These are phyloP conservation scores for Lagria hirta DNA, from an alignment of 2,888 invertebrate species.

Conservation along the genomic window DNA sequence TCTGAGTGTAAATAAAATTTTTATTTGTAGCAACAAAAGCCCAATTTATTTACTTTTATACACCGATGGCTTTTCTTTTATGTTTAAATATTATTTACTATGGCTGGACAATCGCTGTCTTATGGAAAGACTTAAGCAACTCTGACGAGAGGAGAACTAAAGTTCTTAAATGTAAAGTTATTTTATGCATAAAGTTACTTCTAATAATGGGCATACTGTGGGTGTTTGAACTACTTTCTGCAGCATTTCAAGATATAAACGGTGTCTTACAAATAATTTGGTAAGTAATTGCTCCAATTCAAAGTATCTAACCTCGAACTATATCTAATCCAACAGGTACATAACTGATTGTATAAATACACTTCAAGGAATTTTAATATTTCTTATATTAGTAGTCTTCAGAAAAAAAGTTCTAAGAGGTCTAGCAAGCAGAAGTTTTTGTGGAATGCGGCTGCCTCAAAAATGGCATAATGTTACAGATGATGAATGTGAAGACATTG, in stretches of 20 bases:
- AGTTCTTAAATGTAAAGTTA: constrained; percentile 60
- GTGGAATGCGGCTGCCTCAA: constrained; percentile 42
- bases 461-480: constrained; percentile 51
- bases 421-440: constrained; percentile 52
- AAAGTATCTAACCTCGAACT: background rate
- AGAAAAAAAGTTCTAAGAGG: constrained; percentile 58
- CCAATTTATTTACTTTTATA: constrained; percentile 68
- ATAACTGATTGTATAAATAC: constrained; percentile 62
- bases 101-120: constrained; percentile 58
- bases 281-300: constrained; percentile 35
- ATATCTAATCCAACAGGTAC: constrained; percentile 52
- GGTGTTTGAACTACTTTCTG: constrained; percentile 67
- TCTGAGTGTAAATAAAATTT: constrained; percentile 1
- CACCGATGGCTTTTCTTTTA: constrained; percentile 64
- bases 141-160: constrained; percentile 57
- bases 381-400: constrained; percentile 62
- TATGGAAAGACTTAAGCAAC: constrained; percentile 60
- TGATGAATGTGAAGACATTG: constrained; percentile 54
- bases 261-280: constrained; percentile 39
- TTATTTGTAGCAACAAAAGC: constrained; percentile 56
- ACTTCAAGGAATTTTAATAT: constrained; percentile 64
- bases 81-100: constrained; percentile 62
- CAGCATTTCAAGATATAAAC: constrained; percentile 37
- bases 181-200: constrained; percentile 66
- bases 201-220: constrained; percentile 72